Base-by-base conservation (phyloP, 1,140 invertebrate genomes). In the Dolichoris vasculosae region DNA sequence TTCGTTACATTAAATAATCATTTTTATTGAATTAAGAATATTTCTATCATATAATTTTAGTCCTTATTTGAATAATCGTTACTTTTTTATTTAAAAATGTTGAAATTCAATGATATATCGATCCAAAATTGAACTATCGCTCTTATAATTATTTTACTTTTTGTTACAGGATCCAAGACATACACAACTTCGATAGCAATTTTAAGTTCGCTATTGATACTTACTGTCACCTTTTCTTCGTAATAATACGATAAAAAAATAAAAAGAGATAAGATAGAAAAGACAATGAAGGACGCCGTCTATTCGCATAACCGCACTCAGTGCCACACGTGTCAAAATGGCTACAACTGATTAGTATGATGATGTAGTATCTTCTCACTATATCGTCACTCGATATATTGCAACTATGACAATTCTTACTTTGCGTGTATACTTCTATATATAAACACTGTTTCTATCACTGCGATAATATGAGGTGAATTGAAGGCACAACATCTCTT, bases 101-200 rank as follows among this genome's bases (percentile, higher is more conserved):
- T 59, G 23, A 59, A 59, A 26, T 59, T 13, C 9, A 43, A 73
- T 7, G 30, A 11, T 17, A 38, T 30, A 64, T 69, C 32, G 17
- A 69, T 69, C 11, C 30, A 35, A 9, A 69, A 69, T 17, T 15
- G 1, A 69, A 46, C 43, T 26, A 59, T 13, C 23, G 2, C 23
- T 35, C 51, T 71, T 30, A 7, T 48, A 48, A 48, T 43, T 69
- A 8, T 43, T 84, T 69, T 30, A 30, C 75, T 75, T 73, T 40
- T 15, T 71, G 67, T 86, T 86, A 82, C 84, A 86, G 84, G 84
- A 86, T 55, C 80, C 32, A 32, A 82, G n/a, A 59, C 63, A 78
- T 43, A 63, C 30, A 20, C 35, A 6, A 59, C 77, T n/a, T 59
- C 71, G 84, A 40, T 46, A 55, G 73, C 40, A 71, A 82, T 82